These are phyloP conservation scores for Anguilla anguilla DNA, from an alignment of 2,797 vertebrate species.

Conservation along the genomic window DNA sequence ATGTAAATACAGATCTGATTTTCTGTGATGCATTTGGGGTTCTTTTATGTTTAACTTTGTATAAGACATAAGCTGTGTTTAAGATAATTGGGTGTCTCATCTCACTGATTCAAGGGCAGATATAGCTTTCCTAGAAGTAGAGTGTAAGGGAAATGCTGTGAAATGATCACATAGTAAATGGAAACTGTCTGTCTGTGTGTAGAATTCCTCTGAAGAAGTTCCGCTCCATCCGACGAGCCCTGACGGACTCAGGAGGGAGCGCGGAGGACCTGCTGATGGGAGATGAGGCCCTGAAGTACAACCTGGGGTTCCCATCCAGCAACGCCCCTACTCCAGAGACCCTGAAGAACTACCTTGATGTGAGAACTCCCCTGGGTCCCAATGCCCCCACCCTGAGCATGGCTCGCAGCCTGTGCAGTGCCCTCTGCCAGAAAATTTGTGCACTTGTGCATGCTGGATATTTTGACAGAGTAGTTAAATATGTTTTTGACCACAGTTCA, in stretches of 20 bases:
- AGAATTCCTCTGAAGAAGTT: constrained; percentile 92
- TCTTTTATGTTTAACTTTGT: not conserved
- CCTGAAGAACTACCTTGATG: constrained; percentile 94
- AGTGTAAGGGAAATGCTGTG: not conserved
- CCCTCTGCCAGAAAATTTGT: not conserved
- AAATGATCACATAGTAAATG: not conserved
- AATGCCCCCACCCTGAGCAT: not conserved
- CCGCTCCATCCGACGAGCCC: constrained; percentile 81
- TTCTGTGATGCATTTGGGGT: not conserved
- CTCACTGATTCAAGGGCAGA: not conserved
- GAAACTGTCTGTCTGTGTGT: not conserved
- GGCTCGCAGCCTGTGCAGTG: not conserved
- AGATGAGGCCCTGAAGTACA: constrained; percentile 76
- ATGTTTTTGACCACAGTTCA: not conserved
- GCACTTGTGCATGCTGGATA: not conserved
- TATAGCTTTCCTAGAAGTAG: not conserved
- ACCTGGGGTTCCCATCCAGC: constrained; percentile 66
- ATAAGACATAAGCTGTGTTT: not conserved
- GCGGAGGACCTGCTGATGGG: constrained; percentile 72
- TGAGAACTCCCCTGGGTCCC: constrained; percentile 66
- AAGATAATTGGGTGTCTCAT: not conserved
- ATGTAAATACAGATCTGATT: not conserved
- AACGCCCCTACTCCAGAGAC: constrained; percentile 82
- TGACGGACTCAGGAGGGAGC: constrained; percentile 72
- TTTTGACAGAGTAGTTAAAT: not conserved